Evolutionary conservation across 2,888 invertebrate genomes (phyloP), one percentile per base, ranked within the genome.

Genomic region (Apoda limacodes): DNA sequence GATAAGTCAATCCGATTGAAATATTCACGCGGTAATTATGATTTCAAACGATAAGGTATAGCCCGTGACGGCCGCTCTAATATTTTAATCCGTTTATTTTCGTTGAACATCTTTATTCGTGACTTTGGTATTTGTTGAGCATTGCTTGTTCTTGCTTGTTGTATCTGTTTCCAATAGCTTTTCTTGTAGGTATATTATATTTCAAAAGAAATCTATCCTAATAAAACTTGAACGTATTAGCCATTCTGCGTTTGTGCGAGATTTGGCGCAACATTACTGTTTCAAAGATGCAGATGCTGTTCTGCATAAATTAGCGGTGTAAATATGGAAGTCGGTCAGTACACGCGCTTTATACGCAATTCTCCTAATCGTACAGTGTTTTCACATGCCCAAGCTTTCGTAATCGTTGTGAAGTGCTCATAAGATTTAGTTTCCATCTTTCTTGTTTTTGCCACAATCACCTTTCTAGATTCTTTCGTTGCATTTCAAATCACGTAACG

Each of bases 311-410:
- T 75, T 72, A 70, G 68, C 67, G 62, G 68, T 68, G 62, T 72
- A 70, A 70, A 72, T 69, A 64, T 71, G 72, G 71, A 75, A 70
- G 65, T 74, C 72, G 78, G 78, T 74, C 78, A 72, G 59, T 68
- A 76, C 69, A 69, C 74, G 55, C 71, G 57, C 60, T 47, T 40
- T 48, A 52, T 42, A 52, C 42, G 45, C 58, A 61, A 60, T 68
- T 69, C 65, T 66, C 63, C 68, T 71, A 71, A 74, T 58, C 54
- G 59, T 56, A 56, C 56, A 60, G 60, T 35, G 42, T 40, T 36
- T 36, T 28, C 32, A 39, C 40, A n/a, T n/a, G n/a, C n/a, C n/a
- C n/a, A n/a, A n/a, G n/a, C 60, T 75, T 74, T 72, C 71, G 71
- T 70, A 75, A 76, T 52, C n/a, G n/a, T n/a, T n/a, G n/a, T n/a